A percentile compares a stretch with the other conserved stretches of the same genome.
Conservation (phyloP, 1,140 invertebrate species). For the Rhopalosiphum padi region DNA sequence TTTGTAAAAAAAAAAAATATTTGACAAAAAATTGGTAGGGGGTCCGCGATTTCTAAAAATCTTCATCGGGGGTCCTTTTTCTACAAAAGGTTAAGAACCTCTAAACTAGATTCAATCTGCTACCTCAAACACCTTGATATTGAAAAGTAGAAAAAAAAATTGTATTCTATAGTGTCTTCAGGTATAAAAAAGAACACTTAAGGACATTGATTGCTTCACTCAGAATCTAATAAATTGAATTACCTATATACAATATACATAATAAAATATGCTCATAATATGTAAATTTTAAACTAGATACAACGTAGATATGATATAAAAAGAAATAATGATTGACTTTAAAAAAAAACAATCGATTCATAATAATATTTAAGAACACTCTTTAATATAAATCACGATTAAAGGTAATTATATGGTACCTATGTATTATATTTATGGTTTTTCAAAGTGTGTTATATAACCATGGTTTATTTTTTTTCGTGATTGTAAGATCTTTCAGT, state of each 20-base stretch:
- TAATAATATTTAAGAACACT: not conserved
- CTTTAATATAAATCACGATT: not conserved
- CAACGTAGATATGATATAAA: not conserved
- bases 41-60: too few relatives aligned
- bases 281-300: not conserved
- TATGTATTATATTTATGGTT: not conserved
- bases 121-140: too few relatives aligned
- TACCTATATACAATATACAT: not conserved
- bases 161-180: too few relatives aligned
- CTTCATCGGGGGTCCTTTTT: too few relatives aligned
- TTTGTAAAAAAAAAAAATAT: too few relatives aligned
- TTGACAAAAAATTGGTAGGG: too few relatives aligned
- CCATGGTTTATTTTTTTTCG: not conserved
- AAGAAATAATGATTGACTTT: not conserved
- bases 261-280: not conserved
- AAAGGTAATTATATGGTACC: too few relatives aligned
- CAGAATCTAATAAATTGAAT: not conserved
- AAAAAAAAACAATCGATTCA: not conserved
- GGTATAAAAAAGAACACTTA: too few relatives aligned
- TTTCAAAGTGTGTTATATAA: not conserved
- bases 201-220: not conserved
- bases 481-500: not conserved
- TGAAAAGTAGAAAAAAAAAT: too few relatives aligned
- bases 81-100: too few relatives aligned
- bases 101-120: too few relatives aligned